These are phyloP conservation scores for Acromyrmex echinatior DNA, from an alignment of 1,140 invertebrate species.

Conservation along the genomic window DNA sequence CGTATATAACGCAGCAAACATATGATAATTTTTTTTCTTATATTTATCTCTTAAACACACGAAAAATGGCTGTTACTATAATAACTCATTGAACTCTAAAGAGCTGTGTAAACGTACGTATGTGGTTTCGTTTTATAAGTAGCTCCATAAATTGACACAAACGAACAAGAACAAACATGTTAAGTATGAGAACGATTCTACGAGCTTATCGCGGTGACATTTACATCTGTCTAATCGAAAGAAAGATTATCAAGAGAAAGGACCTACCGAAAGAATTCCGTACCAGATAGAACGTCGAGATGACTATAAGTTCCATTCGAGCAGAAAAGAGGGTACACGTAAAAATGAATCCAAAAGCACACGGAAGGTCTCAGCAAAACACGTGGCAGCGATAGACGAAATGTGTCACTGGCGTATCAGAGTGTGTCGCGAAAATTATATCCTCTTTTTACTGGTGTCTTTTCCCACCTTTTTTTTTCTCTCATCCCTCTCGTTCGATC, in stretches of 20 bases:
- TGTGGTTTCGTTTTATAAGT: slow-evolving; percentile 30
- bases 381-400: slow-evolving; percentile 32
- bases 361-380: not conserved
- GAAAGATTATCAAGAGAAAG: slow-evolving; percentile 47
- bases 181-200: slow-evolving; percentile 37
- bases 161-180: slow-evolving; percentile 35
- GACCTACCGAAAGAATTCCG: slow-evolving; percentile 47
- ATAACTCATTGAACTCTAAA: slow-evolving; percentile 38
- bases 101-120: slow-evolving; percentile 24
- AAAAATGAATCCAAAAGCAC: slow-evolving; percentile 51
- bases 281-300: slow-evolving; percentile 39
- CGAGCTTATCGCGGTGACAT: slow-evolving; percentile 39
- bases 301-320: slow-evolving; percentile 16
- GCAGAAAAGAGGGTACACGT: not conserved
- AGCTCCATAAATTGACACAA: slow-evolving; percentile 39
- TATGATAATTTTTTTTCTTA: no score
- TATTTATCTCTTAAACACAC: not conserved
- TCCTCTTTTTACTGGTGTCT: slow-evolving; percentile 5
- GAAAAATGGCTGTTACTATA: slow-evolving; percentile 7
- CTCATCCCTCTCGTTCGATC: slow-evolving; percentile 6
- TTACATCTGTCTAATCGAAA: slow-evolving; percentile 43
- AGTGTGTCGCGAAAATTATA: slow-evolving; percentile 50
- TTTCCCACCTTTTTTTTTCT: not conserved
- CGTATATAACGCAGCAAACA: not conserved
- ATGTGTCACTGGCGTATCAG: slow-evolving; percentile 64